Base-by-base conservation (phyloP, 2,113 vertebrate genomes). In the Rostratula benghalensis region DNA sequence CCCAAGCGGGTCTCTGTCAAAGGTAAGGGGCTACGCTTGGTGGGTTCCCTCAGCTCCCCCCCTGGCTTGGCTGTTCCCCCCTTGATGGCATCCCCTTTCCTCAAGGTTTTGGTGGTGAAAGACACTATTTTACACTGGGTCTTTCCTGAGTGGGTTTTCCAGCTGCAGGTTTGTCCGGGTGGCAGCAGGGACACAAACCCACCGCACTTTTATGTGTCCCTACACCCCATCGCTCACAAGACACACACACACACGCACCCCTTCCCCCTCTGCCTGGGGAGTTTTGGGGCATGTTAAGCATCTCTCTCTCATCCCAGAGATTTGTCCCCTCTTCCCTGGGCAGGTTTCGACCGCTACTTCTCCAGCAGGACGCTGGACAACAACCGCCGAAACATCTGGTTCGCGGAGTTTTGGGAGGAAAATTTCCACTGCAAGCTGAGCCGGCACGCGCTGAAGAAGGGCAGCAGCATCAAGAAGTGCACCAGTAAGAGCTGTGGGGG, bases 391-490 rank as follows among this genome's bases (percentile, higher is more conserved):
- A 99, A 99, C 94, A 99, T 99, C 87, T 99, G 99, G 99, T 99
- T 99, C 54, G 99, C 99, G 1, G 99, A 99, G 95, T 99, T 99
- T 87, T 99, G 99, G 99, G 99, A 99, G 95, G 99, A 99, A 45
- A 99, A 99, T 83, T 99, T 99, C 97, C 99, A 99, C 43, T 99
- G 99, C 98, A 99, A 99, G 97, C 98, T 99, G 67, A 99, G 99
- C 93, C 98, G 99, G 10, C 99, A 99, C 4, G 99, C 99, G 1
- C 98, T 99, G 93, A 99, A 98, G 97, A 99, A 98, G 96, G 99
- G 99, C 79, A 99, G 99, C 45, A 98, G 98, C 93, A 97, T 99
- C 97, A 99, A 99, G 94, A 99, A 99, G 95, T 99, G 99, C 98
- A 99, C 99, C 98, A 99, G 99, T 99, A 98, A 99, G 99, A 95